Conservation (phyloP, 2,888 invertebrate genomes). For the Mellilla xanthometata region DNA sequence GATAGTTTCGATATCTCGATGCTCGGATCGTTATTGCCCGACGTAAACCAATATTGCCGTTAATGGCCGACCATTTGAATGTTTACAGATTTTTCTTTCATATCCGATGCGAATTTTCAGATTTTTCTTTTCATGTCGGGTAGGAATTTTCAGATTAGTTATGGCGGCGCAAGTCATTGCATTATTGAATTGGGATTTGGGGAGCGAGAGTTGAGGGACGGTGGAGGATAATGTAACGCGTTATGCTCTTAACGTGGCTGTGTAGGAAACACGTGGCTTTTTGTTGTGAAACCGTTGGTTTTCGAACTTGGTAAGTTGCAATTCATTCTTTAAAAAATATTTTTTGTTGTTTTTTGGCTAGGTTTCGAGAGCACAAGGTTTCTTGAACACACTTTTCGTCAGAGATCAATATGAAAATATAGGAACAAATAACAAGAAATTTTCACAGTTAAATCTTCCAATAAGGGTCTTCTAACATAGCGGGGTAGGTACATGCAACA, state of each 20-base stretch:
- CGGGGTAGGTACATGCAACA: too few species aligned
- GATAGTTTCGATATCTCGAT: slow-evolving; percentile 49
- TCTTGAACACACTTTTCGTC: too few species aligned
- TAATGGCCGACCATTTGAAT: slow-evolving; percentile 59
- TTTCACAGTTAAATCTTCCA: too few species aligned
- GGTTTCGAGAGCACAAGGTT: too few species aligned
- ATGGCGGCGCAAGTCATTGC: slow-evolving; percentile 33
- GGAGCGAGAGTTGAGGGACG: slow-evolving; percentile 14
- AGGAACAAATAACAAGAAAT: too few species aligned
- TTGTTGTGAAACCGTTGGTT: neutral
- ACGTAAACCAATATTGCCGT: slow-evolving; percentile 55
- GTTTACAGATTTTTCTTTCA: slow-evolving; percentile 49
- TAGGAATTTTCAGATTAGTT: slow-evolving; percentile 32
- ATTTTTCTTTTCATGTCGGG: slow-evolving; percentile 41
- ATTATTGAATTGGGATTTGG: slow-evolving; percentile 27
- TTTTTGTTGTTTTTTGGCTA: too few species aligned
- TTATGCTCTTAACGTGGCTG: neutral
- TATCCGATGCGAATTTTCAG: slow-evolving; percentile 39
- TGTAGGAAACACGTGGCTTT: neutral
- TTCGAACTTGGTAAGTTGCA: too few species aligned
- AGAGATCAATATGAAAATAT: too few species aligned
- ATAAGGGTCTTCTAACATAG: too few species aligned
- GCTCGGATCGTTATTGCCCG: slow-evolving; percentile 50
- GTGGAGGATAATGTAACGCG: slow-evolving; percentile 5
- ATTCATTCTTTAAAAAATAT: too few species aligned